Evolutionary conservation across 2,113 vertebrate genomes (phyloP).

Genomic region (Pavo muticus): DNA sequence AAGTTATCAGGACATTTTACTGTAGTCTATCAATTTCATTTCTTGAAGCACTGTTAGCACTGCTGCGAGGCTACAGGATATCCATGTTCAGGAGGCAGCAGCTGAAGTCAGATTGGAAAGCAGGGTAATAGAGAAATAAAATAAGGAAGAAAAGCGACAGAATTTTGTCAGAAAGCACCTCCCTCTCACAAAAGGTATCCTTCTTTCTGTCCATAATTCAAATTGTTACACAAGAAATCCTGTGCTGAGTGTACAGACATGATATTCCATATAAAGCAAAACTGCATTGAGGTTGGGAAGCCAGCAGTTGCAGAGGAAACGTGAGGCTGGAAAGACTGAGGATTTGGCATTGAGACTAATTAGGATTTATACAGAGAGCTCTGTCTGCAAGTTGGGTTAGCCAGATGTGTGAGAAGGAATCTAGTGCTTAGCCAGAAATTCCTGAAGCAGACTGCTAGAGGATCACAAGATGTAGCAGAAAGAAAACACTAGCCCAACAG

Average conservation of each 20-base stretch:
- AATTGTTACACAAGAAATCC: slow-evolving; percentile 40
- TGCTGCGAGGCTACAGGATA: background rate
- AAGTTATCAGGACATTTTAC: background rate
- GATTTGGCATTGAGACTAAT: background rate
- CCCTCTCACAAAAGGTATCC: background rate
- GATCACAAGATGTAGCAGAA: background rate
- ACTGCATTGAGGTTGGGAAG: background rate
- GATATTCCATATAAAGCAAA: background rate
- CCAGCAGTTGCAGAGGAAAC: background rate
- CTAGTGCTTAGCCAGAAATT: background rate
- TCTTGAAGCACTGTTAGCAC: background rate
- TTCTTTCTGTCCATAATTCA: background rate
- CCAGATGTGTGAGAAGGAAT: background rate
- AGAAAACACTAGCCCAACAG: background rate
- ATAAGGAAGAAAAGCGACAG: background rate
- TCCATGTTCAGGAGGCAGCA: background rate
- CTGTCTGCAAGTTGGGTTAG: slow-evolving; percentile 3
- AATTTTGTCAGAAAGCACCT: background rate
- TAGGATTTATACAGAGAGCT: background rate
- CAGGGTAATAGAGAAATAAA: background rate
- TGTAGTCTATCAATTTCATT: background rate
- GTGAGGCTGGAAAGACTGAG: background rate
- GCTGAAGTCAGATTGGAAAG: background rate
- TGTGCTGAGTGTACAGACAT: background rate
- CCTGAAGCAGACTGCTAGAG: background rate